These are phyloP conservation scores for Actias luna DNA, from an alignment of 2,888 invertebrate genomes.

Conservation along the genomic window DNA sequence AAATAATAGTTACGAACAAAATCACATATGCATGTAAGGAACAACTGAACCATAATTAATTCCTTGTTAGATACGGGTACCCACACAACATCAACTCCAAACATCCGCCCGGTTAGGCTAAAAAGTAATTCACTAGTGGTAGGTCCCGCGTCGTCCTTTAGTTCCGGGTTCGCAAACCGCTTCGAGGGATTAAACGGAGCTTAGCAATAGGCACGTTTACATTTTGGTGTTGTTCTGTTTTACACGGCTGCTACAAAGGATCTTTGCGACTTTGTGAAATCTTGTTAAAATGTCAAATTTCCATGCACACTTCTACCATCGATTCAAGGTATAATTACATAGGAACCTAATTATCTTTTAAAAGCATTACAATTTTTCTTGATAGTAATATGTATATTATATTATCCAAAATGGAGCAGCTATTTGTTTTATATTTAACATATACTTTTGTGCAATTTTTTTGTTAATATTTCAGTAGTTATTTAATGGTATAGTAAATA, in stretches of 20 bases:
- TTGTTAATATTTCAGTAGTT: no score
- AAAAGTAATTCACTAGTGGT: constrained; percentile 64
- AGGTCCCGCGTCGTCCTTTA: constrained; percentile 27
- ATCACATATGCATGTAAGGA: constrained; percentile 23
- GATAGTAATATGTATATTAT: no score
- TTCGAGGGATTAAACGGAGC: constrained; percentile 48
- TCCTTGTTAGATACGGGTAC: constrained; percentile 56
- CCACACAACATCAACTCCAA: constrained; percentile 59
- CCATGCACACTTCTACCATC: not conserved
- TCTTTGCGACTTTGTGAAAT: not conserved
- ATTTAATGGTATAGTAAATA: no score
- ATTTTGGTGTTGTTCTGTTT: constrained; percentile 15
- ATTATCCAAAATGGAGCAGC: no score
- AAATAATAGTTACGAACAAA: no score
- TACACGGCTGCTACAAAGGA: constrained; percentile 6
- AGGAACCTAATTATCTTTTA: not conserved
- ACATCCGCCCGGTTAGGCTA: constrained; percentile 56
- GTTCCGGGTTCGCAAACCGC: constrained; percentile 43
- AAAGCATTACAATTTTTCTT: not conserved
- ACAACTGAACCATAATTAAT: constrained; percentile 64
- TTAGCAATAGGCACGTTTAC: constrained; percentile 45
- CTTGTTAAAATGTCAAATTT: not conserved
- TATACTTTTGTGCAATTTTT: no score
- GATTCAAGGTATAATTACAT: not conserved
- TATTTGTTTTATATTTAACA: no score